These are phyloP conservation scores for Athrips mouffetella DNA, from an alignment of 2,888 invertebrate genomes.

Conservation along the genomic window DNA sequence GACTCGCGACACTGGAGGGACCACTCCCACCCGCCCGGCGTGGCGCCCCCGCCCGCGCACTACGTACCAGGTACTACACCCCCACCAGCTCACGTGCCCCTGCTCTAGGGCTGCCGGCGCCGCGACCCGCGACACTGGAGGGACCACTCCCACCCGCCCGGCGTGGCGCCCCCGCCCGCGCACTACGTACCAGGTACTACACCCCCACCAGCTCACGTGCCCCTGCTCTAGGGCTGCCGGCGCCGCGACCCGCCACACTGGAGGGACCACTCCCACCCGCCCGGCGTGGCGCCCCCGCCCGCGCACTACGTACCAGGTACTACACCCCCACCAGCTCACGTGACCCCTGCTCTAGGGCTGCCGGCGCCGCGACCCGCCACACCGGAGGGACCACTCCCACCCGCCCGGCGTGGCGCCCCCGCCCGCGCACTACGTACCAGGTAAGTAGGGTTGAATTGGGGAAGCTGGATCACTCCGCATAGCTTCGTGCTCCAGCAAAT, in stretches of 20 bases:
- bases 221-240: too few relatives aligned
- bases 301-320: slow-evolving; percentile 16
- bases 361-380: neutral
- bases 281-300: slow-evolving; percentile 36
- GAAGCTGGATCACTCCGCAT: too few relatives aligned
- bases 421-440: slow-evolving; percentile 24
- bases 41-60: slow-evolving; percentile 28
- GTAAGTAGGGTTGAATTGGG: too few relatives aligned
- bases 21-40: slow-evolving; percentile 69
- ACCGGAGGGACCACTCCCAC: slow-evolving; percentile 7
- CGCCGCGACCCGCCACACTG: neutral
- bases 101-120: too few relatives aligned
- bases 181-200: slow-evolving; percentile 10
- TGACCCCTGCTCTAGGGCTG: neutral
- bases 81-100: neutral
- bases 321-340: neutral
- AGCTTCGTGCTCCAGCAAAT: too few relatives aligned
- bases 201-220: neutral
- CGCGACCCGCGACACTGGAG: neutral
- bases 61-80: slow-evolving; percentile 9
- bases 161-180: slow-evolving; percentile 31
- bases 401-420: slow-evolving; percentile 44
- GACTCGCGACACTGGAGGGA: slow-evolving; percentile 77
- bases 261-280: slow-evolving; percentile 34
- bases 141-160: slow-evolving; percentile 40